Base-by-base conservation (phyloP, 2,797 vertebrate species). In the Numenius phaeopus region DNA sequence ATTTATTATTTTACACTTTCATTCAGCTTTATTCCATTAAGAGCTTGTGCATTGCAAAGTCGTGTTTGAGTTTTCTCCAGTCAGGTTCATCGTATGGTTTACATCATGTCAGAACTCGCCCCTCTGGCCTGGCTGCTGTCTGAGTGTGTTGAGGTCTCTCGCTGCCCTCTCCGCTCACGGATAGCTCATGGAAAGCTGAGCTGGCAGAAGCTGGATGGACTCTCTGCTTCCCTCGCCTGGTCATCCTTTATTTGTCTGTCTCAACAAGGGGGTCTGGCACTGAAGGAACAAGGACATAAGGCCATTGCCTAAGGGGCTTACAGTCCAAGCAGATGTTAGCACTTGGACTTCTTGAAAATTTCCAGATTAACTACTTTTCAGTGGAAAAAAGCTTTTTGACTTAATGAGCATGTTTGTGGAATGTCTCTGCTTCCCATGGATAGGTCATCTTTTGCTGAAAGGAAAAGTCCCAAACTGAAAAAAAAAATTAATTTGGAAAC, bases 101-200 rank as follows among this genome's bases (percentile, higher is more conserved):
- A 44, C 27, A n/a, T 23, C 17, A 4, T 26, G 26, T 49, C 37
- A 75, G 62, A 37, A 37, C 7, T 80, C 29, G 7, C 14, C 22
- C 10, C 39, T 94, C 34, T 2, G 3, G 11, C 32, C 16, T 49
- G 46, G 57, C 30, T 2, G 3, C 47, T 70, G 30, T 17, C 40
- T 0, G 2, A 40, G 22, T 8, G 19, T 4, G 13, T 22, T 10
- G 3, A 32, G 22, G 20, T 49, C 3, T 1, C 18, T 76, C 1
- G 1, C 20, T 73, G 72, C 10, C 22, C 37, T 79, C 39, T 29
- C 8, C 26, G 50, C 34, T 49, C 12, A 1, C 14, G 4, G 30
- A 8, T 16, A 58, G 55, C 12, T 40, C 20, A 2, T 2, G n/a
- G 55, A n/a, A 83, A 77, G n/a, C 21, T 0, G 4, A 83, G 20